phyloP scores from a whole-genome alignment of 2,113 vertebrate species.

The Ochotona curzoniae region DNA sequence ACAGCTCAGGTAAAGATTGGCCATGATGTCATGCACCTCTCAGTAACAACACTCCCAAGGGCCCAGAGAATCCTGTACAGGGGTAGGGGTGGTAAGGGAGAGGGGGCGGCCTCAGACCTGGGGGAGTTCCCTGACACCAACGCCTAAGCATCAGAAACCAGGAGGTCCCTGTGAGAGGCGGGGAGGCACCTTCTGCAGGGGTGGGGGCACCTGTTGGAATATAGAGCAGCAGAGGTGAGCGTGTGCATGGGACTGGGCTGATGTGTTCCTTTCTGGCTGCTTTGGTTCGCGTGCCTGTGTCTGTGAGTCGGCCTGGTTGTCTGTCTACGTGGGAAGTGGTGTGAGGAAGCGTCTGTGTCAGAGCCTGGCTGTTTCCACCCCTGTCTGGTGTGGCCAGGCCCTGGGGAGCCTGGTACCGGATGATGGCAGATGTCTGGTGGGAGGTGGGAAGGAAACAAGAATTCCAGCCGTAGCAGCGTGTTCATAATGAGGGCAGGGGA shows the following conservation, averaged over 20 bases:
- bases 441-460: background rate
- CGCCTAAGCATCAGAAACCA: background rate
- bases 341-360: fast-evolving
- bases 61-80: background rate
- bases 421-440: background rate
- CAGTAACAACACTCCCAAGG: background rate
- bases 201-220: background rate
- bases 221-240: background rate
- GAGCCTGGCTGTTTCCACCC: background rate
- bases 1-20: fast-evolving
- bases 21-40: background rate
- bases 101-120: background rate
- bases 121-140: background rate
- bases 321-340: fast-evolving
- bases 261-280: background rate
- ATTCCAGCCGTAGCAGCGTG: fast-evolving
- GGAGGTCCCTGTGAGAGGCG: background rate
- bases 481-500: too few relatives aligned
- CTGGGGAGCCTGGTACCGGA: background rate
- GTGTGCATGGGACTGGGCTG: fast-evolving
- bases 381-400: background rate
- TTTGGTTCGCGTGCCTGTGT: background rate
- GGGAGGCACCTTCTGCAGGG: too few relatives aligned
- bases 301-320: background rate
- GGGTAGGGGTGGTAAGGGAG: too few relatives aligned